Conservation (phyloP, 2,113 vertebrate genomes). For the Microtus pennsylvanicus region DNA sequence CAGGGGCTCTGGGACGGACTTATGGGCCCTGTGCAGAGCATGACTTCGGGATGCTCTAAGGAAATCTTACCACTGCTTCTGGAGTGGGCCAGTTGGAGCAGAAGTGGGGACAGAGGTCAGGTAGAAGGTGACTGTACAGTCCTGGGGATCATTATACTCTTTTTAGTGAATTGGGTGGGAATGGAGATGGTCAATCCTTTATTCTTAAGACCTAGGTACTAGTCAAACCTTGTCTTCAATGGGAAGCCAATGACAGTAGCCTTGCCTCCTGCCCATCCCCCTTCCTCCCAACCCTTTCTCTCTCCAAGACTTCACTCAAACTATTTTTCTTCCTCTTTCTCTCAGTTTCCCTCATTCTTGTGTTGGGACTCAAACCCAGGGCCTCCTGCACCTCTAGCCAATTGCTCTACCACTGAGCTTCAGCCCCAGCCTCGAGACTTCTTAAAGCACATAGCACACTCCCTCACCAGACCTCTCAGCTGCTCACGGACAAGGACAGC, state of each 20-base stretch:
- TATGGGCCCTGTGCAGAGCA: background rate
- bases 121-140: background rate
- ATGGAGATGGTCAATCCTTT: background rate
- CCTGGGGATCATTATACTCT: background rate
- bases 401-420: background rate
- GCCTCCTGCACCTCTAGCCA: background rate
- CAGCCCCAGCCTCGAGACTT: background rate
- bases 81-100: background rate
- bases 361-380: background rate
- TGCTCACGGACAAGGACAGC: accelerated
- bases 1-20: background rate
- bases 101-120: background rate
- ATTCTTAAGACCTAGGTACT: background rate
- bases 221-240: background rate
- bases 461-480: background rate
- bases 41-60: accelerated
- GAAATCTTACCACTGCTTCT: background rate
- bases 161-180: background rate
- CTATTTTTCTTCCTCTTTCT: background rate
- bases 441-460: background rate
- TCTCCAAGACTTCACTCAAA: background rate
- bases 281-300: background rate
- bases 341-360: background rate
- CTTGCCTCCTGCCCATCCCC: background rate
- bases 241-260: background rate